A percentile compares a stretch with the other conserved stretches of the same genome.
phyloP scores from a whole-genome alignment of 2,797 vertebrate genomes.

The Botia kubotai region DNA sequence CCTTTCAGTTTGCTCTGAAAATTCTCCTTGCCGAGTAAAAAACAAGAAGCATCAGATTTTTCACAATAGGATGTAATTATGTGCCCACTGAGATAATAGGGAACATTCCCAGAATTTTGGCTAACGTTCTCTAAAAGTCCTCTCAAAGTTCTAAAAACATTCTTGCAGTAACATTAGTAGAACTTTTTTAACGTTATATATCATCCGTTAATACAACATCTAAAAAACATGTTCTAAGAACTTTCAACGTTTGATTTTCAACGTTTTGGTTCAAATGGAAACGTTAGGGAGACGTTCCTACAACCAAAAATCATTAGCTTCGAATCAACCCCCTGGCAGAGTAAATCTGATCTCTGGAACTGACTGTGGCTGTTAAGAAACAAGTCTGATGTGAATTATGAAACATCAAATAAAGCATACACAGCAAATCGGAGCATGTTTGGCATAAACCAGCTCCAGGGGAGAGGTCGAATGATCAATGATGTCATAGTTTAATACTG shows the following conservation, averaged over 20 bases:
- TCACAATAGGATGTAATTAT: slow-evolving; percentile 3
- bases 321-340: neutral
- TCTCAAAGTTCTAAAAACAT: no score
- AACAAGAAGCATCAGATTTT: slow-evolving; percentile 18
- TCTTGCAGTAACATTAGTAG: no score
- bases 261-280: no score
- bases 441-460: slow-evolving; percentile 8
- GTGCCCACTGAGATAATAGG: neutral
- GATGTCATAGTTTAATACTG: slow-evolving; percentile 16
- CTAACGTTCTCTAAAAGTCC: no score
- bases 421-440: neutral
- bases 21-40: neutral
- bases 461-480: slow-evolving; percentile 25
- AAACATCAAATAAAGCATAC: neutral
- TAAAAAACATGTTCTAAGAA: no score
- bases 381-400: slow-evolving; percentile 1
- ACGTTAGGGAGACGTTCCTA: no score
- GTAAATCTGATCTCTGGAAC: slow-evolving; percentile 12
- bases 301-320: no score
- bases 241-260: no score
- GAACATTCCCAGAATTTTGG: no score
- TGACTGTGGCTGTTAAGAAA: neutral
- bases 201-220: no score
- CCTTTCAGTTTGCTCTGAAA: slow-evolving; percentile 20
- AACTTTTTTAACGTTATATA: no score